Evolutionary conservation across 1,140 invertebrate species (phyloP).

Genomic region (Eufriesea mexicana): DNA sequence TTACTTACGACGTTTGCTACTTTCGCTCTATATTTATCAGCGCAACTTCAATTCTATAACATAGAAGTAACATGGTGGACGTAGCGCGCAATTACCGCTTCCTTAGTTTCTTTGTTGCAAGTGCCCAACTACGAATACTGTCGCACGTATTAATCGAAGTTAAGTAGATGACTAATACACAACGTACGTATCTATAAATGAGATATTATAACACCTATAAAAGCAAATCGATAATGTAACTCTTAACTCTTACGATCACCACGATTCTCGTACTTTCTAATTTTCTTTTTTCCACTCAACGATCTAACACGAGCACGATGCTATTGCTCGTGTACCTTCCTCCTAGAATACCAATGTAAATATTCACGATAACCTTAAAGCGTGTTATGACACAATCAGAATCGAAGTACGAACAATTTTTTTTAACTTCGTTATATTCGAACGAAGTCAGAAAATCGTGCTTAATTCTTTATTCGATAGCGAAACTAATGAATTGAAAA

Average conservation of each 20-base stretch:
- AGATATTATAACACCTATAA: slow-evolving; percentile 48
- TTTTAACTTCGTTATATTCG: not conserved
- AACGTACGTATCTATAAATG: slow-evolving; percentile 17
- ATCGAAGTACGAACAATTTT: not conserved
- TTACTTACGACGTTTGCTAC: not conserved
- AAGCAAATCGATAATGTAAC: slow-evolving; percentile 74
- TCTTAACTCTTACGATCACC: slow-evolving; percentile 69
- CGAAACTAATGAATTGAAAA: not conserved
- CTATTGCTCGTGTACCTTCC: slow-evolving; percentile 48
- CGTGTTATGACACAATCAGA: not conserved
- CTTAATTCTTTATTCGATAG: slow-evolving; percentile 22
- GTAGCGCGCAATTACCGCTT: not conserved
- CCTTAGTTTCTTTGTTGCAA: not conserved
- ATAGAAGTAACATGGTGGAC: no score
- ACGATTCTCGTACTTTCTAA: slow-evolving; percentile 62
- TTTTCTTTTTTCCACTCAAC: slow-evolving; percentile 65
- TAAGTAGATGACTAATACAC: slow-evolving; percentile 30
- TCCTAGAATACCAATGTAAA: slow-evolving; percentile 58
- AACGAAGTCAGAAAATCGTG: not conserved
- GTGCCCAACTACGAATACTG: slow-evolving; percentile 36
- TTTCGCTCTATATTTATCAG: not conserved
- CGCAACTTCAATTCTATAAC: not conserved
- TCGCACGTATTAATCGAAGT: slow-evolving; percentile 52
- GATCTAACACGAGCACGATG: slow-evolving; percentile 46
- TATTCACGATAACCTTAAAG: slow-evolving; percentile 47